phyloP scores from a whole-genome alignment of 2,888 invertebrate genomes.

The Rhamphomyia laevipes region DNA sequence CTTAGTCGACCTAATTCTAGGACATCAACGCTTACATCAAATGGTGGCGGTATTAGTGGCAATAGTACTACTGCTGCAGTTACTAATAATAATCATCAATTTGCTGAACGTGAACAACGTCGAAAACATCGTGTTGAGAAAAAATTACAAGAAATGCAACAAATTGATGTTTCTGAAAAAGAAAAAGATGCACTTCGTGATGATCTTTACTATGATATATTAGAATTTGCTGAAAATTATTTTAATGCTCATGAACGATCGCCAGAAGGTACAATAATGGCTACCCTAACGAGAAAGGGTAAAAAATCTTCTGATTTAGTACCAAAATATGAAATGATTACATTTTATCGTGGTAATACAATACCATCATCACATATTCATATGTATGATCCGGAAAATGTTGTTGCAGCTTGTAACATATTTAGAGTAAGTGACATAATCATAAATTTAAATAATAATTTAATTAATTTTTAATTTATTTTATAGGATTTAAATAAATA shows the following conservation, averaged over 20 bases:
- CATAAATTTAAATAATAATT: neutral
- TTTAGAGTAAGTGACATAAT: conserved; percentile 58
- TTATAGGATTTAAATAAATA: conserved; percentile 77
- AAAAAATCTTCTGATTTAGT: conserved; percentile 65
- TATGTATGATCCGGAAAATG: conserved; percentile 89
- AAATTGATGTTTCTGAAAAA: conserved; percentile 32
- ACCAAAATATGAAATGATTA: conserved; percentile 87
- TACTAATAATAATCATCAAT: conserved; percentile 23
- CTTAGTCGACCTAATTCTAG: conserved; percentile 42
- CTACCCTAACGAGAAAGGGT: conserved; percentile 66
- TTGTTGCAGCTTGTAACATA: conserved; percentile 76
- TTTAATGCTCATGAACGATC: conserved; percentile 82
- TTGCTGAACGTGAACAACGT: conserved; percentile 61
- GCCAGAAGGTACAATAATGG: conserved; percentile 79
- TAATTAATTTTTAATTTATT: neutral
- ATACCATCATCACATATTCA: conserved; percentile 91
- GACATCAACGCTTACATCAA: conserved; percentile 32
- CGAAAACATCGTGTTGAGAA: conserved; percentile 77
- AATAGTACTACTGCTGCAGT: neutral
- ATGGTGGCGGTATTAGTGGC: conserved; percentile 34
- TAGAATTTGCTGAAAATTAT: conserved; percentile 87
- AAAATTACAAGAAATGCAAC: conserved; percentile 71
- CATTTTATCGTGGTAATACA: conserved; percentile 73
- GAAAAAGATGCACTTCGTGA: conserved; percentile 38
- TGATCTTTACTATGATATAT: conserved; percentile 63